Percentiles rank a stretch among this genome's conserved stretches.
Evolutionary conservation across 2,888 invertebrate species (phyloP).

Genomic region (Drepanosiphum platanoidis): DNA sequence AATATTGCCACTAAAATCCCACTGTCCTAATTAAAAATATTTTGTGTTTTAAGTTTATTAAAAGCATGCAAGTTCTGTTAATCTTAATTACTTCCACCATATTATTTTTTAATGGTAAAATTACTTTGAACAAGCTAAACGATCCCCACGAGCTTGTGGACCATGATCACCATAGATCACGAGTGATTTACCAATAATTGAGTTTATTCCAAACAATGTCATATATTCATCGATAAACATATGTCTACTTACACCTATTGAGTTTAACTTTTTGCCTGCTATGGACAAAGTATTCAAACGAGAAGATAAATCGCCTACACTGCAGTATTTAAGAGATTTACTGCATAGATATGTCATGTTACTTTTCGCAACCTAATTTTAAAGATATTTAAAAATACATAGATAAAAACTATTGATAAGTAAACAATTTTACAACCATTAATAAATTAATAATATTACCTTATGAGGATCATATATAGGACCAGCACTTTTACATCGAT

Average conservation of each 20-base stretch:
- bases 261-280: slow-evolving; percentile 77
- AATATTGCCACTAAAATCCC: neutral
- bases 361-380: slow-evolving; percentile 57
- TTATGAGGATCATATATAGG: slow-evolving; percentile 81
- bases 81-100: slow-evolving; percentile 48
- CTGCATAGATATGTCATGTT: slow-evolving; percentile 57
- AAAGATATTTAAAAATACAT: slow-evolving; percentile 33
- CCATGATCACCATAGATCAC: slow-evolving; percentile 89
- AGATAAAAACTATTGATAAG: neutral
- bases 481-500: slow-evolving; percentile 83
- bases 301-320: slow-evolving; percentile 79
- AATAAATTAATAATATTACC: slow-evolving; percentile 67
- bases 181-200: slow-evolving; percentile 82
- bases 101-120: slow-evolving; percentile 65
- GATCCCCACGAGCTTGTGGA: slow-evolving; percentile 86
- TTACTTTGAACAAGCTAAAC: slow-evolving; percentile 88
- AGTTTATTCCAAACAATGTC: slow-evolving; percentile 79
- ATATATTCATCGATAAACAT: slow-evolving; percentile 83
- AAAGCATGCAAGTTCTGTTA: slow-evolving; percentile 30
- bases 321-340: slow-evolving; percentile 61
- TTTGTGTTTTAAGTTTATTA: slow-evolving; percentile 15
- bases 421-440: neutral
- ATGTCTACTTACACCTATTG: slow-evolving; percentile 75
- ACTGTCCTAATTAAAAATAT: slow-evolving; percentile 5
- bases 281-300: slow-evolving; percentile 78